Evolutionary conservation across 2,888 invertebrate species (phyloP).

Genomic region (Cheiracanthium punctorium): DNA sequence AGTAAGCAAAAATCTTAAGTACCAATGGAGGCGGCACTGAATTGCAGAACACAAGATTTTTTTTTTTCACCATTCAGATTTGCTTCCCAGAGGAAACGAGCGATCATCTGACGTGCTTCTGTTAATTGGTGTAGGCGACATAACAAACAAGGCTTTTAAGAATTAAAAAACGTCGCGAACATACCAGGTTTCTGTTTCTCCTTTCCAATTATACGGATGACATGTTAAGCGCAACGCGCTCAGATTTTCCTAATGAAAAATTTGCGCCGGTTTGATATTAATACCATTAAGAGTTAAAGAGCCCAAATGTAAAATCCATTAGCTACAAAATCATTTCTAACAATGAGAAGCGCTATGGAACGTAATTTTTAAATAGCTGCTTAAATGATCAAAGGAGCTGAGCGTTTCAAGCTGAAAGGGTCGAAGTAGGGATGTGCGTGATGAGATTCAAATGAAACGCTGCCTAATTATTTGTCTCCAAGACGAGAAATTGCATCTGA

Average conservation of each 20-base stretch:
- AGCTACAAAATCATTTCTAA: conserved; percentile 62
- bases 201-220: conserved; percentile 57
- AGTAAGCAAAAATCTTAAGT: conserved; percentile 35
- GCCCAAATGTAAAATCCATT: conserved; percentile 67
- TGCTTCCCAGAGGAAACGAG: conserved; percentile 41
- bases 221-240: conserved; percentile 48
- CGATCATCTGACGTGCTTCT: conserved; percentile 49
- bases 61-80: conserved; percentile 15
- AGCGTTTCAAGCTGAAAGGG: conserved; percentile 47
- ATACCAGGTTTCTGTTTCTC: conserved; percentile 37
- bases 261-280: conserved; percentile 64
- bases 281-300: conserved; percentile 68
- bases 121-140: conserved; percentile 54
- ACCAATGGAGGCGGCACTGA: conserved; percentile 10
- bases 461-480: conserved; percentile 53
- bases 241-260: conserved; percentile 54
- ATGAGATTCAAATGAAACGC: conserved; percentile 51
- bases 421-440: conserved; percentile 47
- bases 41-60: conserved; percentile 28
- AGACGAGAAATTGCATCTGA: conserved; percentile 11
- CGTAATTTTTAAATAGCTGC: conserved; percentile 66
- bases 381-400: conserved; percentile 63
- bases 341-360: conserved; percentile 55
- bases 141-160: conserved; percentile 50
- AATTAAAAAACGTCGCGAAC: conserved; percentile 31